Percentiles rank a stretch among this genome's conserved stretches.
These are phyloP conservation scores for Pituophis catenifer DNA, from an alignment of 2,113 vertebrate species.

Conservation along the genomic window DNA sequence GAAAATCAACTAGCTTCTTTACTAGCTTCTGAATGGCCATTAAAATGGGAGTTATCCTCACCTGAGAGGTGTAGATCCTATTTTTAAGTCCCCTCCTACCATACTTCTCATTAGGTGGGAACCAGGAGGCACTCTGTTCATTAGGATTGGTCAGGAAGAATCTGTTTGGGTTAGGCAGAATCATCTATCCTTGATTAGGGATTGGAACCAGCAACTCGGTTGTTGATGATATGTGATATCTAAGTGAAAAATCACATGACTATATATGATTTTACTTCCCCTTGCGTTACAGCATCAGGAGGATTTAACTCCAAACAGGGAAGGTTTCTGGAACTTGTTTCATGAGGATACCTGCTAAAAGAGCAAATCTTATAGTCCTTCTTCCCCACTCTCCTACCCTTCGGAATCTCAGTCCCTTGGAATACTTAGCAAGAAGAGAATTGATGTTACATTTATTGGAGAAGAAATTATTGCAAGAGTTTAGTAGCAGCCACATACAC, in stretches of 20 bases:
- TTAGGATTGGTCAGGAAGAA: not conserved
- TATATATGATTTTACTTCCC: not conserved
- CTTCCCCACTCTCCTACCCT: not conserved
- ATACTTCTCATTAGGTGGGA: not conserved
- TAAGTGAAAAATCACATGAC: not conserved
- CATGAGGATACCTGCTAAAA: not conserved
- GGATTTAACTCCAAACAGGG: not conserved
- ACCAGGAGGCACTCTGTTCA: not conserved
- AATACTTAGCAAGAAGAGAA: not conserved
- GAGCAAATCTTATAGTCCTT: not conserved
- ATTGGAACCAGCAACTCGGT: not conserved
- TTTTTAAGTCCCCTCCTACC: not conserved
- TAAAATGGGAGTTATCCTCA: not conserved
- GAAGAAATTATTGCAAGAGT: not conserved
- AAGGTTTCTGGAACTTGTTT: not conserved
- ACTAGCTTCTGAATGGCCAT: not conserved
- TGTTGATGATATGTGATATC: not conserved
- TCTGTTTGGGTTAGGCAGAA: not conserved
- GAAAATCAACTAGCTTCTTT: too few relatives aligned
- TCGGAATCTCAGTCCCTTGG: not conserved
- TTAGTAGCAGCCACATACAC: not conserved
- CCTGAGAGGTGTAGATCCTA: not conserved
- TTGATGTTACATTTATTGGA: not conserved
- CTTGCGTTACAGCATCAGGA: not conserved
- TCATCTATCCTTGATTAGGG: not conserved